Evolutionary conservation across 2,113 vertebrate species (phyloP), one percentile per base, ranked within the genome.

Genomic region (Sturnira hondurensis): DNA sequence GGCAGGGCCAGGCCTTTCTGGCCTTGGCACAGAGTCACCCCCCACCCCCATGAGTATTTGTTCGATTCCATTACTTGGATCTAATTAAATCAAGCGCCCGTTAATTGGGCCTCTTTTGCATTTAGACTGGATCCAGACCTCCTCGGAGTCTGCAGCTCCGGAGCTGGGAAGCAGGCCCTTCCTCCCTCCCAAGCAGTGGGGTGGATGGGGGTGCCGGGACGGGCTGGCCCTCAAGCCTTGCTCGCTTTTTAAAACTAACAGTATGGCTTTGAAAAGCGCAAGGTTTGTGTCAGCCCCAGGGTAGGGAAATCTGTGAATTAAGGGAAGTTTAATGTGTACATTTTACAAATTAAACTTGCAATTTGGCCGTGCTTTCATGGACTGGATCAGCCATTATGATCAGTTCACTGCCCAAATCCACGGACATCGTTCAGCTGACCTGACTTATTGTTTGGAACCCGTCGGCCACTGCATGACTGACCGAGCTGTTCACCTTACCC

Each of bases 261-360:
- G 58, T 61, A 11, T 28, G 58, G 58, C 58, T 28, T 61, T 28
- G 11, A 61, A 28, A 58, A 28, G 58, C 58, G 0, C 24, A 28
- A 28, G 58, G 24, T 11, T 28, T 61, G 58, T 28, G 58, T 61
- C 58, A 5, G 58, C 58, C 58, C 9, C 58, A 28, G 12, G 24
- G 58, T 28, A 28, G 58, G 58, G 28, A 61, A 61, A 61, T 28
- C 58, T 61, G 58, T 28, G 28, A 61, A 84, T 83, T 87, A 80
- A 84, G 47, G 91, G 22, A 41, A 68, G 33, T 70, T 93, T 91
- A 89, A 78, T 67, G 50, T 71, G 63, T 61, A 43, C 31, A 65
- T 67, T 92, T 93, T 83, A 31, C 5, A 96, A 82, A 92, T 89
- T 89, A 96, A 86, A 77, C 31, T 91, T 89, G 50, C 3, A 24